Percentiles rank a stretch among this genome's conserved stretches.
Evolutionary conservation across 2,113 vertebrate genomes (phyloP).

Genomic region (Takifugu flavidus): DNA sequence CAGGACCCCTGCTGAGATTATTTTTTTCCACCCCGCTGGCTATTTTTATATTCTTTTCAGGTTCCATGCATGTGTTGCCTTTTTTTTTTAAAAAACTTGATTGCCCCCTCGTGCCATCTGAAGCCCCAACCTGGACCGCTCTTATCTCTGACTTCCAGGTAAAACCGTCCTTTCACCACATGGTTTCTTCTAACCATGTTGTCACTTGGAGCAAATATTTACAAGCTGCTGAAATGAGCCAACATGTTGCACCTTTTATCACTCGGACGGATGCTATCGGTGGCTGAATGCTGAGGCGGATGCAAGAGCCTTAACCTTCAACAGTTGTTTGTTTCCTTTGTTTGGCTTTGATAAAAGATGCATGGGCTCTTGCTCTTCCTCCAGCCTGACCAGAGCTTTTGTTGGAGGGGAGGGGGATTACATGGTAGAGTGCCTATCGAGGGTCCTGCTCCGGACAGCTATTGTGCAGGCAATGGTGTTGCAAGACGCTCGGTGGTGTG

Average conservation of each 20-base stretch:
- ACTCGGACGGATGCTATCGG: slow-evolving; percentile 36
- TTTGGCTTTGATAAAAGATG: slow-evolving; percentile 55
- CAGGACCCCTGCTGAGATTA: slow-evolving; percentile 17
- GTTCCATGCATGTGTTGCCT: not conserved
- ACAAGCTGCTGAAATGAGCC: slow-evolving; percentile 37
- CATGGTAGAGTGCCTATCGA: slow-evolving; percentile 29
- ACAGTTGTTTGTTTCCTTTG: slow-evolving; percentile 36
- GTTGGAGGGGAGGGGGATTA: slow-evolving; percentile 55
- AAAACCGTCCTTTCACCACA: slow-evolving; percentile 19
- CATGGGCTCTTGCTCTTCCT: slow-evolving; percentile 17
- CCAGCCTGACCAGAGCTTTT: slow-evolving; percentile 45
- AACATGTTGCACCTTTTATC: slow-evolving; percentile 48
- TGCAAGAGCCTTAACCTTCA: slow-evolving; percentile 31
- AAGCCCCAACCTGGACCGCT: slow-evolving; percentile 4
- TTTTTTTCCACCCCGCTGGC: not conserved
- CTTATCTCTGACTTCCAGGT: slow-evolving; percentile 49
- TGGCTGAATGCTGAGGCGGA: slow-evolving; percentile 34
- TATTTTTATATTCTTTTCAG: slow-evolving; percentile 8
- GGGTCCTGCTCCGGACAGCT: slow-evolving; percentile 30
- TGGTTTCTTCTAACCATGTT: slow-evolving; percentile 6
- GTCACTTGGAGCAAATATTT: slow-evolving; percentile 22
- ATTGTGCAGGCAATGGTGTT: not conserved
- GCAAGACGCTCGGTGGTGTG: not conserved
- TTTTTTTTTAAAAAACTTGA: not conserved
- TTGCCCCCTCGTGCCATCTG: slow-evolving; percentile 3